These are phyloP conservation scores for Apis cerana DNA, from an alignment of 1,140 invertebrate species.

Conservation along the genomic window DNA sequence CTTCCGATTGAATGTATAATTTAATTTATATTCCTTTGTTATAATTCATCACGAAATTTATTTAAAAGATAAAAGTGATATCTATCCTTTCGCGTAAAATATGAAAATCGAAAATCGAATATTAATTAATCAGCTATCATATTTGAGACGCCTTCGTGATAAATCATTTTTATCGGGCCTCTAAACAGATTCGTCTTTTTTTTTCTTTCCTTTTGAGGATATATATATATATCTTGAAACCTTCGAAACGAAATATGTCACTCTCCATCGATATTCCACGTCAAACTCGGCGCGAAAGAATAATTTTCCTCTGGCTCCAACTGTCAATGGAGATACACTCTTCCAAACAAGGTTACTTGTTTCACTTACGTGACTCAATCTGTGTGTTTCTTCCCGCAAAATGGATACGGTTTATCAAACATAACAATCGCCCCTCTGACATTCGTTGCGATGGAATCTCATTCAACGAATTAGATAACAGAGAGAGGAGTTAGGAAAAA, in stretches of 20 bases:
- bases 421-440: no score
- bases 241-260: not conserved
- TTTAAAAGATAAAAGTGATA: not conserved
- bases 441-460: no score
- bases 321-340: not conserved
- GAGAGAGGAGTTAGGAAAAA: no score
- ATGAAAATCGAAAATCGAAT: not conserved
- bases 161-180: no score
- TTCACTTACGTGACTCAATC: not conserved
- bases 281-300: not conserved
- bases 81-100: no score
- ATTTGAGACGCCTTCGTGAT: no score
- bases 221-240: no score
- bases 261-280: not conserved
- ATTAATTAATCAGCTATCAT: not conserved
- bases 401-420: constrained; percentile 11
- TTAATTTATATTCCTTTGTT: not conserved
- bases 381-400: not conserved
- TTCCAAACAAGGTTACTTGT: not conserved
- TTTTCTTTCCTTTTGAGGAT: no score
- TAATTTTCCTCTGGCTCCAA: not conserved
- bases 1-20: not conserved
- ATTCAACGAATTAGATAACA: no score
- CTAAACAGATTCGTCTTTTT: no score
- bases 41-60: not conserved